These are phyloP conservation scores for Erythrolamprus reginae DNA, from an alignment of 2,113 vertebrate species.

Conservation along the genomic window DNA sequence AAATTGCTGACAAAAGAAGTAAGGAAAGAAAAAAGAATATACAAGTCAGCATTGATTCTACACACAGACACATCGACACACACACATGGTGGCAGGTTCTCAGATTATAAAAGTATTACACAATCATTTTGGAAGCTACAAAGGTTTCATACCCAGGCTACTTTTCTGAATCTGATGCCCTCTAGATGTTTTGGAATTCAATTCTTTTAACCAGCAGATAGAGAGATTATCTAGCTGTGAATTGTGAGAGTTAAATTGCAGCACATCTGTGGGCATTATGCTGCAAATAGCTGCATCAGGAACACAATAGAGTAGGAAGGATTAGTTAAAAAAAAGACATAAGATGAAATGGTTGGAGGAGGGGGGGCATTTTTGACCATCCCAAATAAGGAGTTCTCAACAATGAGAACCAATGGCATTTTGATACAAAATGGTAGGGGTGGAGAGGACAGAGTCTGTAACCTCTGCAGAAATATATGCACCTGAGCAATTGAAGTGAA, in stretches of 20 bases:
- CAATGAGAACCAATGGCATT: background rate
- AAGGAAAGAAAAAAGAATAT: background rate
- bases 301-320: constrained; percentile 2
- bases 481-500: background rate
- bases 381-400: background rate
- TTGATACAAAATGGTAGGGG: background rate
- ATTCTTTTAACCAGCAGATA: background rate
- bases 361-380: background rate
- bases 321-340: background rate
- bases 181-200: background rate
- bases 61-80: background rate
- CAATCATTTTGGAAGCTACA: constrained; percentile 13
- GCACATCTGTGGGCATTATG: background rate
- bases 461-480: background rate
- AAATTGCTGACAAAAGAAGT: constrained; percentile 1
- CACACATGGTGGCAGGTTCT: background rate
- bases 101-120: constrained; percentile 24
- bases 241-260: background rate
- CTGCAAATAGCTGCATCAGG: background rate
- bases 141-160: background rate
- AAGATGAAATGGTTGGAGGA: background rate
- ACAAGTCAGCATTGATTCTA: background rate
- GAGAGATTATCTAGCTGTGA: background rate
- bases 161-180: background rate
- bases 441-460: background rate